These are phyloP conservation scores for Synaphobranchus kaupii DNA, from an alignment of 2,797 vertebrate species.

Conservation along the genomic window DNA sequence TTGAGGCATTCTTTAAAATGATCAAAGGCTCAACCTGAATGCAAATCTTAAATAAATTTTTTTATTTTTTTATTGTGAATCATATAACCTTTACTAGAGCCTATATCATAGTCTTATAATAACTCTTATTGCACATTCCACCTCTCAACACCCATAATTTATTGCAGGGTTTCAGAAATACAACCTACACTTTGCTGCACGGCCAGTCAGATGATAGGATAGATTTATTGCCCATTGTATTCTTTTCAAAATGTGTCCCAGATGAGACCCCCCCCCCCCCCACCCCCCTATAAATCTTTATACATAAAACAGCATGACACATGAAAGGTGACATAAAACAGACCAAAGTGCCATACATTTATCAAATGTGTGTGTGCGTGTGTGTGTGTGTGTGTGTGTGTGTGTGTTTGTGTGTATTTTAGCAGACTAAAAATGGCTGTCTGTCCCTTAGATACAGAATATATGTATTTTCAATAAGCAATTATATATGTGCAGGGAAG, in stretches of 20 bases:
- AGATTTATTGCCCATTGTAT: slow-evolving; percentile 42
- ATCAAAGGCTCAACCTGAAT: not conserved
- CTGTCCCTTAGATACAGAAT: not conserved
- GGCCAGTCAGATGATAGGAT: slow-evolving; percentile 46
- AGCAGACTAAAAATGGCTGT: not conserved
- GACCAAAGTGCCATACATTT: slow-evolving; percentile 1
- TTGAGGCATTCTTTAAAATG: not conserved
- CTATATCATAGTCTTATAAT: slow-evolving; percentile 48
- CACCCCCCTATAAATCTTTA: slow-evolving; percentile 48
- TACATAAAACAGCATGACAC: slow-evolving; percentile 49
- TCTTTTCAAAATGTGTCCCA: slow-evolving; percentile 64
- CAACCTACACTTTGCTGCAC: slow-evolving; percentile 38
- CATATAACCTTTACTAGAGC: not conserved
- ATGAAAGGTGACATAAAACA: slow-evolving; percentile 51
- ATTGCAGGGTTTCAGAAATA: slow-evolving; percentile 60
- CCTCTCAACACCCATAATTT: slow-evolving; percentile 55
- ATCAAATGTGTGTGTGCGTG: not conserved
- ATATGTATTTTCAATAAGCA: not conserved
- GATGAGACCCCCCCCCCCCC: slow-evolving; percentile 51
- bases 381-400: too few relatives aligned
- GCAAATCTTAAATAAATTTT: not conserved
- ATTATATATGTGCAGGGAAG: not conserved
- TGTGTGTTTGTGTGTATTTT: not conserved
- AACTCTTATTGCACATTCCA: slow-evolving; percentile 50
- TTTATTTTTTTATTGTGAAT: not conserved